Percentiles rank a stretch among this genome's conserved stretches.
Conservation (phyloP, 2,888 invertebrate genomes). For the Microplitis deprimator region DNA sequence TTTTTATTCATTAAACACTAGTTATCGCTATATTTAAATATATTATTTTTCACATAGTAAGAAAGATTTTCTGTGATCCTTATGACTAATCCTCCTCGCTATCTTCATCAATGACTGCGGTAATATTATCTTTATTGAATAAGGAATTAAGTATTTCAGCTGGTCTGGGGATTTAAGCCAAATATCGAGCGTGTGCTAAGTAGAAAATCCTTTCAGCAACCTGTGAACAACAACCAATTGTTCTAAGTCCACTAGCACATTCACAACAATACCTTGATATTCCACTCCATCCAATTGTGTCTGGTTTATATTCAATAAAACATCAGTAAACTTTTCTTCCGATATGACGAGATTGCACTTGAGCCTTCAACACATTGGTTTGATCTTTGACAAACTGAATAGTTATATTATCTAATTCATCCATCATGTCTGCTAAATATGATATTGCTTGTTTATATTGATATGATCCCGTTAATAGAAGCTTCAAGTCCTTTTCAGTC, state of each 20-base stretch:
- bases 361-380: constrained; percentile 28
- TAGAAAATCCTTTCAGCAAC: background rate
- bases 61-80: background rate
- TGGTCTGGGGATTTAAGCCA: constrained; percentile 35
- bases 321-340: background rate
- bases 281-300: too few species aligned
- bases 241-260: too few species aligned
- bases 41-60: background rate
- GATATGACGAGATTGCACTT: constrained; percentile 37
- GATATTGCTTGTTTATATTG: constrained; percentile 24
- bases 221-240: background rate
- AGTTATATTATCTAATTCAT: constrained; percentile 21
- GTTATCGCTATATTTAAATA: background rate
- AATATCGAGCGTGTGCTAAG: constrained; percentile 30
- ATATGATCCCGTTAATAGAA: constrained; percentile 35
- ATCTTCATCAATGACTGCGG: background rate
- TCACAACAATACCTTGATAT: too few species aligned
- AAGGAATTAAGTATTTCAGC: constrained; percentile 30
- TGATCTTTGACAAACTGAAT: constrained; percentile 8
- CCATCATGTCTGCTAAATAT: constrained; percentile 29
- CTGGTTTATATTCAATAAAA: too few species aligned
- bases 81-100: background rate
- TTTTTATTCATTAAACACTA: background rate
- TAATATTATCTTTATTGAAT: background rate
- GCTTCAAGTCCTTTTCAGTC: background rate